A percentile compares a stretch with the other conserved stretches of the same genome.
phyloP scores from a whole-genome alignment of 2,797 vertebrate genomes.

The Nannoperca obscura region DNA sequence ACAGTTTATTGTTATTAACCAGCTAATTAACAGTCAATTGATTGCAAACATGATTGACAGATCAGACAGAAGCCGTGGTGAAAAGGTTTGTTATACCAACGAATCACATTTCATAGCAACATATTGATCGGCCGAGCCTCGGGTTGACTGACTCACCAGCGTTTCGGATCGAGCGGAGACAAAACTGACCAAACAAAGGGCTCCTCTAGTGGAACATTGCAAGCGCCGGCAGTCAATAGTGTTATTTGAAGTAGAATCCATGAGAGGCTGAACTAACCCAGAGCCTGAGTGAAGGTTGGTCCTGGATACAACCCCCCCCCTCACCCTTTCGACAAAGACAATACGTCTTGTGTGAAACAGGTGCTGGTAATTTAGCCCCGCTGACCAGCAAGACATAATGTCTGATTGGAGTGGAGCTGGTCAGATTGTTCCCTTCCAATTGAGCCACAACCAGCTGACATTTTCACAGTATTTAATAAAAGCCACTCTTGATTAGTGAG shows the following conservation, averaged over 20 bases:
- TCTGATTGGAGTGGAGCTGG: conserved; percentile 72
- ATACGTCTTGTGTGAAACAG: conserved; percentile 69
- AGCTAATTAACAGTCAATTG: too few relatives aligned
- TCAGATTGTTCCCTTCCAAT: conserved; percentile 66
- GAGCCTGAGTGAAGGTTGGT: conserved; percentile 56
- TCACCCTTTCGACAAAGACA: conserved; percentile 48
- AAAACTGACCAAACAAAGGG: conserved; percentile 61
- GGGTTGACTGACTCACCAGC: conserved; percentile 41
- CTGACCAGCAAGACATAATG: conserved; percentile 51
- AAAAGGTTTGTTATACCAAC: background rate
- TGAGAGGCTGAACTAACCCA: conserved; percentile 64
- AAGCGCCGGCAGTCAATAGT: conserved; percentile 66
- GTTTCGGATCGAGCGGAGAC: conserved; percentile 35
- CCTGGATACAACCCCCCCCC: conserved; percentile 48
- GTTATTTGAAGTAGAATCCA: conserved; percentile 76
- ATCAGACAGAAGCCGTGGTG: background rate
- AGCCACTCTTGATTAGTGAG: conserved; percentile 82
- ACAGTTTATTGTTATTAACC: too few relatives aligned
- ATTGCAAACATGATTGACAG: background rate
- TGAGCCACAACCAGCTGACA: conserved; percentile 71
- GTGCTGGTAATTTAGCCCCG: conserved; percentile 65
- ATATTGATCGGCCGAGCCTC: conserved; percentile 24
- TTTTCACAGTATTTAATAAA: conserved; percentile 82
- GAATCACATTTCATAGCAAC: background rate
- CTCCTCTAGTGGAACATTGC: conserved; percentile 54